Percentiles rank a stretch among this genome's conserved stretches.
Evolutionary conservation across 92 coral and sea anemone genomes (phyloP).

Genomic region (Actinernus sp.): DNA sequence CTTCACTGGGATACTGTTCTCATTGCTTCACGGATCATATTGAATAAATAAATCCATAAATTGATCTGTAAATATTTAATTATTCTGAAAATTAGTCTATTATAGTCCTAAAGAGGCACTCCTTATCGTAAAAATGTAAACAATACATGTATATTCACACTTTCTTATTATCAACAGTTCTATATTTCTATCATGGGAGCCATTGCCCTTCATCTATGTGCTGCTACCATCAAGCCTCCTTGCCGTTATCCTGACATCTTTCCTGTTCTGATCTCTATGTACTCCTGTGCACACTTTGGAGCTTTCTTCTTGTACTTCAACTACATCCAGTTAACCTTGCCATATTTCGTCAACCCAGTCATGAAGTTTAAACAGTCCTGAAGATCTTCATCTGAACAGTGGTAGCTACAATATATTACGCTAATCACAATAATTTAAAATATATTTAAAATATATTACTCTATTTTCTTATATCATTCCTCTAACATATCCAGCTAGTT

Average conservation of each 20-base stretch:
- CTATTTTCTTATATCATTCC: too few relatives aligned
- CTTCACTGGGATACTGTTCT: too few relatives aligned
- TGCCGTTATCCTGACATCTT: conserved; percentile 87
- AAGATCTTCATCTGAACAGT: background rate
- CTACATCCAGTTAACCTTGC: conserved; percentile 77
- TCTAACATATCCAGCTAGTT: too few relatives aligned
- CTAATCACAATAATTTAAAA: background rate
- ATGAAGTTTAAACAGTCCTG: conserved; percentile 42
- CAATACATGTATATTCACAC: background rate
- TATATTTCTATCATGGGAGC: conserved; percentile 69
- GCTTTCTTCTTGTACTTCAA: conserved; percentile 78
- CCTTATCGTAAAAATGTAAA: too few relatives aligned
- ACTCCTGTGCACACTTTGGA: conserved; percentile 82
- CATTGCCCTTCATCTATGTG: conserved; percentile 64
- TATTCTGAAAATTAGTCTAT: too few relatives aligned
- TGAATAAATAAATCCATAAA: too few relatives aligned
- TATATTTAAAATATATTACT: too few relatives aligned
- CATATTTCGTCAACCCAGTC: conserved; percentile 38
- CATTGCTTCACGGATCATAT: too few relatives aligned
- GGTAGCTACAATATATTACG: background rate
- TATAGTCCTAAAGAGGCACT: too few relatives aligned
- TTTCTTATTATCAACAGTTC: conserved; percentile 53
- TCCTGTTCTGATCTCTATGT: conserved; percentile 91
- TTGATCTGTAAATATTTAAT: too few relatives aligned
- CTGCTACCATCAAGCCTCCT: conserved; percentile 71